These are phyloP conservation scores for Diaperis boleti DNA, from an alignment of 2,888 invertebrate species.

Conservation along the genomic window DNA sequence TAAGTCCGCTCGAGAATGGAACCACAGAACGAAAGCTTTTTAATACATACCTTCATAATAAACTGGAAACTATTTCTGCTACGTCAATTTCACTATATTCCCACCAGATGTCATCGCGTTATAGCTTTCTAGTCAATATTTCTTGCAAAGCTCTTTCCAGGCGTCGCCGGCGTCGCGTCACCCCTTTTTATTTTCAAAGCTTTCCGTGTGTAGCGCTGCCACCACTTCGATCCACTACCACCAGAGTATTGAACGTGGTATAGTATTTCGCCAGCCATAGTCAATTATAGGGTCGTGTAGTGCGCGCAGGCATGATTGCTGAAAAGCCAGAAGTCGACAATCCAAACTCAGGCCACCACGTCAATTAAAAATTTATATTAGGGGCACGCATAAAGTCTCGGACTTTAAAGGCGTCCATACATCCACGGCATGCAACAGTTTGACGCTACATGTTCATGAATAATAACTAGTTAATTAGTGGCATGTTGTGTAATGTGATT, in stretches of 20 bases:
- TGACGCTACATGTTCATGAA: slow-evolving; percentile 57
- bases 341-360: slow-evolving; percentile 16
- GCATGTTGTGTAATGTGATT: slow-evolving; percentile 58
- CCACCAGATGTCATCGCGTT: neutral
- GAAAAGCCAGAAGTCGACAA: slow-evolving; percentile 20
- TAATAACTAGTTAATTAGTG: slow-evolving; percentile 60
- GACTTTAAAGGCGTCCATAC: slow-evolving; percentile 11
- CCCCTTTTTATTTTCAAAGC: slow-evolving; percentile 1
- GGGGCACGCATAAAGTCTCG: neutral
- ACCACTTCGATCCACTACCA: slow-evolving; percentile 52
- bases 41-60: no score
- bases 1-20: no score
- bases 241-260: slow-evolving; percentile 61
- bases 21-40: no score
- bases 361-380: slow-evolving; percentile 30
- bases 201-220: slow-evolving; percentile 25
- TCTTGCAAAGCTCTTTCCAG: slow-evolving; percentile 6
- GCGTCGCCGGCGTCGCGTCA: slow-evolving; percentile 16
- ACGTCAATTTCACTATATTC: neutral
- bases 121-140: neutral
- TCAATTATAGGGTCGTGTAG: slow-evolving; percentile 55
- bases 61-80: neutral
- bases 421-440: slow-evolving; percentile 61
- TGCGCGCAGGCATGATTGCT: slow-evolving; percentile 45
- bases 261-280: slow-evolving; percentile 62